A percentile compares a stretch with the other conserved stretches of the same genome.
phyloP scores from a whole-genome alignment of 2,113 vertebrate species.

The Neotoma lepida region DNA sequence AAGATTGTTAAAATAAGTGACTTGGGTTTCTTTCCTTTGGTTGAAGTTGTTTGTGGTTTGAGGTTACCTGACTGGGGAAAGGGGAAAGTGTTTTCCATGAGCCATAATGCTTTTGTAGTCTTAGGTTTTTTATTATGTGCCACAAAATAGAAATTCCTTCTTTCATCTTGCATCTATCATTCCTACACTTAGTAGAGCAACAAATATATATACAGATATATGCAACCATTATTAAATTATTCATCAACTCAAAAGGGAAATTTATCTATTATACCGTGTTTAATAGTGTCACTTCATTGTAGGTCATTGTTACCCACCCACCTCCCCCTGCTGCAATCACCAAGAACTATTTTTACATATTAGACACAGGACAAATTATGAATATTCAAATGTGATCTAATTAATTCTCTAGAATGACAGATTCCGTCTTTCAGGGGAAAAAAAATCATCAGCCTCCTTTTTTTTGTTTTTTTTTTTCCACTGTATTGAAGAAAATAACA shows the following conservation, averaged over 20 bases:
- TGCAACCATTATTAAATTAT: conserved; percentile 13
- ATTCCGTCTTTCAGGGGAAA: conserved; percentile 72
- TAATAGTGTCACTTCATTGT: conserved; percentile 75
- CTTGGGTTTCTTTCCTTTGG: conserved; percentile 62
- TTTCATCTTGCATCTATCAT: neutral
- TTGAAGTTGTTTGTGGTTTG: conserved; percentile 54
- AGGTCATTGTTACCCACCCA: conserved; percentile 71
- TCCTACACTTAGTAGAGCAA: conserved; percentile 39
- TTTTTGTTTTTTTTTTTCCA: conserved; percentile 46
- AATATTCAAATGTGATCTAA: conserved; percentile 85
- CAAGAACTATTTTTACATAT: conserved; percentile 81
- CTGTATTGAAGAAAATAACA: conserved; percentile 73
- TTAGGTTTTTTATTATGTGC: neutral
- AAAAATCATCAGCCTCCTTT: conserved; percentile 76
- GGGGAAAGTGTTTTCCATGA: conserved; percentile 25
- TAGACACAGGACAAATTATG: conserved; percentile 74
- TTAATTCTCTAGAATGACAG: conserved; percentile 82
- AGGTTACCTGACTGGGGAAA: neutral
- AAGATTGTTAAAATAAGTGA: conserved; percentile 74
- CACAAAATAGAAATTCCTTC: neutral
- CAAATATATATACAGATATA: neutral
- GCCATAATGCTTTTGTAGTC: conserved; percentile 11
- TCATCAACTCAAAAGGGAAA: conserved; percentile 57
- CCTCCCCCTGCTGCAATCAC: conserved; percentile 70
- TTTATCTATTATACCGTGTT: conserved; percentile 61